Base-by-base conservation (phyloP, 2,888 invertebrate species). In the Cheiracanthium punctorium region DNA sequence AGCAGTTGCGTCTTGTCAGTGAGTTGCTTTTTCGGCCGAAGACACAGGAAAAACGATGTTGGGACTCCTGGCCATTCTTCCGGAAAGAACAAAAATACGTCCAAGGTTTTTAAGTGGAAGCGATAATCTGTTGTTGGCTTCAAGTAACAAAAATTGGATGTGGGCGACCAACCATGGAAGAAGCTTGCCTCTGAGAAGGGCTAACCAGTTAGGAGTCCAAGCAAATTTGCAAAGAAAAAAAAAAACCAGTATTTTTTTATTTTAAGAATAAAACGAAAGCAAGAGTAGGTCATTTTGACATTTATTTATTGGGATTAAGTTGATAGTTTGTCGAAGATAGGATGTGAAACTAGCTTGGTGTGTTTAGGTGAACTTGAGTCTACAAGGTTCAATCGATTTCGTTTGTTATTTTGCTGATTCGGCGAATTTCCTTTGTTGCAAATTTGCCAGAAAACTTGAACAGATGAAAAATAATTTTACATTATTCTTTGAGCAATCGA, bases 11-110 rank as follows among this genome's bases (percentile, higher is more conserved):
- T 33, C 37, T 69, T 69, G 32, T 69, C 33, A n/a, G 69, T 33
- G 24, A 12, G 33, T 80, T 73, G 67, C 73, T 73, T 73, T 58
- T 48, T 28, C 32, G 69, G 33, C 7, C 74, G 52, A 74, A 37
- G 80, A 71, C 70, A 82, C 70, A 72, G 77, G 72, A 82, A 77
- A 71, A 65, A 37, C 69, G n/a, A n/a, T 33, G 33, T 8, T 33
- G 29, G 72, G 72, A 82, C 82, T 67, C 72, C 72, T 82, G 82
- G 48, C 77, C 77, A 76, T 41, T 72, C 76, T 77, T 72, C 82
- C 82, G 82, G 77, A 82, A 72, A 82, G 77, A 67, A 72, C 76
- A 29, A 77, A 77, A 81, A 82, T 77, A 77, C 48, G 67, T 72
- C 82, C 82, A 82, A 77, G 77, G 82, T 70, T 82, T 70, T 82